Percentiles rank a stretch among this genome's conserved stretches.
Evolutionary conservation across 2,797 vertebrate species (phyloP).

Genomic region (Apogon talboti): DNA sequence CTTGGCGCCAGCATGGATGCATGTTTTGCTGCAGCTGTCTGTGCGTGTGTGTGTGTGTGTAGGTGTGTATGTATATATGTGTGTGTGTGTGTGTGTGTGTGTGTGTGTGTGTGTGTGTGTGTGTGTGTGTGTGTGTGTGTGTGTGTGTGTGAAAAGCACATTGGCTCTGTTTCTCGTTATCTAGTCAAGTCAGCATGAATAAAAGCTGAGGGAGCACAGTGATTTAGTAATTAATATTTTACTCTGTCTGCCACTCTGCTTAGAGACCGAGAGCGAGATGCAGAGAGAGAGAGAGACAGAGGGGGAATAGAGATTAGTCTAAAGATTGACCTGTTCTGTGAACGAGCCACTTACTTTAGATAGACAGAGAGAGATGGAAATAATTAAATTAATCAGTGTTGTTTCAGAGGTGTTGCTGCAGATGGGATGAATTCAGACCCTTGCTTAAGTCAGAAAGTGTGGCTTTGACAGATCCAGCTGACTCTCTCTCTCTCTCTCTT

Average conservation of each 20-base stretch:
- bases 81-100: conserved; percentile 13
- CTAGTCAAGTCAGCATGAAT: conserved; percentile 79
- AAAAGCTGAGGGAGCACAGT: conserved; percentile 78
- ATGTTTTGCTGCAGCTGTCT: conserved; percentile 48
- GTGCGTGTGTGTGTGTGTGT: neutral
- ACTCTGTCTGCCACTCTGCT: conserved; percentile 81
- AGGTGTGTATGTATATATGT: neutral
- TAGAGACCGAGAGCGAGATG: conserved; percentile 57
- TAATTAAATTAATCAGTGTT: conserved; percentile 60
- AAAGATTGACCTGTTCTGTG: conserved; percentile 40
- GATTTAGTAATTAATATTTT: conserved; percentile 85
- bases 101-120: neutral
- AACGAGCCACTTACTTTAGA: conserved; percentile 49
- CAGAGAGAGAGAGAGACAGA: conserved; percentile 51
- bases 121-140: conserved; percentile 11
- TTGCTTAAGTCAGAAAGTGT: conserved; percentile 64
- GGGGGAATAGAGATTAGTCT: conserved; percentile 38
- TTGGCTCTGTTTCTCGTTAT: conserved; percentile 71
- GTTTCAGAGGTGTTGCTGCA: conserved; percentile 49
- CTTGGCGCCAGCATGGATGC: conserved; percentile 20
- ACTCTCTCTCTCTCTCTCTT: conserved; percentile 48
- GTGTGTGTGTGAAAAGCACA: conserved; percentile 36
- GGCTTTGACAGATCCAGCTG: conserved; percentile 76
- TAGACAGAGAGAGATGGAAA: conserved; percentile 43
- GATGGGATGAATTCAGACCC: conserved; percentile 54